phyloP scores from a whole-genome alignment of 2,113 vertebrate genomes.

The Peucedramus taeniatus region DNA sequence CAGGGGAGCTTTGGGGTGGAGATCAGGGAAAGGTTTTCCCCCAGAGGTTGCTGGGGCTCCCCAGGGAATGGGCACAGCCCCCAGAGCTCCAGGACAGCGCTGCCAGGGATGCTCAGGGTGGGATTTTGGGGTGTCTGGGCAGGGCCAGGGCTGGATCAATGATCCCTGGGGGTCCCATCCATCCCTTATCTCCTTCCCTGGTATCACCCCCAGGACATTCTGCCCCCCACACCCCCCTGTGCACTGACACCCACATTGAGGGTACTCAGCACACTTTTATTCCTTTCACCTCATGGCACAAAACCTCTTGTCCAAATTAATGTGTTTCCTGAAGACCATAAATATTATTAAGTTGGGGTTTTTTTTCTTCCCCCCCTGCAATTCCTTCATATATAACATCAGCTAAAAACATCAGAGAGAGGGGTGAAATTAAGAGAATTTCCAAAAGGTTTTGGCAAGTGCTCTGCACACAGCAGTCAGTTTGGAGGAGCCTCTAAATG shows the following conservation, averaged over 20 bases:
- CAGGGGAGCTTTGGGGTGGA: neutral
- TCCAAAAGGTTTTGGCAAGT: conserved; percentile 15
- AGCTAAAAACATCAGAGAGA: conserved; percentile 22
- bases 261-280: neutral
- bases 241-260: neutral
- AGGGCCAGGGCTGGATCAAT: neutral
- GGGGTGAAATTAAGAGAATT: neutral
- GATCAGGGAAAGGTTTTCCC: neutral
- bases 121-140: neutral
- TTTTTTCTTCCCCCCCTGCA: neutral
- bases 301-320: neutral
- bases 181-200: neutral
- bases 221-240: neutral
- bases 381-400: neutral
- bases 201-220: neutral
- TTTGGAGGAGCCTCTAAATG: neutral
- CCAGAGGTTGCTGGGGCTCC: neutral
- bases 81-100: fast-evolving
- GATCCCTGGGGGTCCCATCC: neutral
- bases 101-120: neutral
- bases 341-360: neutral
- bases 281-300: neutral
- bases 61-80: neutral
- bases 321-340: neutral
- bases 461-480: neutral